Conservation (phyloP, 2,888 invertebrate species). For the Diplolepis rosae region DNA sequence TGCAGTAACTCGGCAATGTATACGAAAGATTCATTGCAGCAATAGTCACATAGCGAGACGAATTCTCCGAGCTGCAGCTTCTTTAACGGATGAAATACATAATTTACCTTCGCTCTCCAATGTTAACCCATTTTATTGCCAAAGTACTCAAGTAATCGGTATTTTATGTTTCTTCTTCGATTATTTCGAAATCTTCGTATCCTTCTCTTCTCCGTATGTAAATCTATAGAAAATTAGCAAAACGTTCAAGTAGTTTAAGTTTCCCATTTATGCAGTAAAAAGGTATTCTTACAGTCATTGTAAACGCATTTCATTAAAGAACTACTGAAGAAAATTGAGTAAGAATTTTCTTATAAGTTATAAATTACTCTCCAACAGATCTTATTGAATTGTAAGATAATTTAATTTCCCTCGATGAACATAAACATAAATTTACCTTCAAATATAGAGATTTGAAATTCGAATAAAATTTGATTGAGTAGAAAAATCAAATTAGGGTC, state of each 20-base stretch:
- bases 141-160: not conserved
- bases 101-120: not conserved
- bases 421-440: no score
- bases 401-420: no score
- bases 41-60: constrained; percentile 44
- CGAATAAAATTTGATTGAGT: no score
- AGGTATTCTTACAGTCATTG: not conserved
- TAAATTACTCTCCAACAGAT: not conserved
- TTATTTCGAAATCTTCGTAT: not conserved
- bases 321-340: not conserved
- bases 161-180: no score
- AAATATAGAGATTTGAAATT: no score
- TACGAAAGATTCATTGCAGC: constrained; percentile 51
- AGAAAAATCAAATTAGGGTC: not conserved
- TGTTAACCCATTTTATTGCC: not conserved
- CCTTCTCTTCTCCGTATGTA: not conserved
- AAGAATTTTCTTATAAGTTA: not conserved
- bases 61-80: constrained; percentile 21
- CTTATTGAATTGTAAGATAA: not conserved
- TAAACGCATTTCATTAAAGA: not conserved
- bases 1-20: constrained; percentile 44
- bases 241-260: not conserved
- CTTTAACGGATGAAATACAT: constrained; percentile 48
- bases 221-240: not conserved
- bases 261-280: not conserved